Evolutionary conservation across 2,888 invertebrate species (phyloP), one percentile per base, ranked within the genome.

Genomic region (Lepeophtheirus nordmannii): DNA sequence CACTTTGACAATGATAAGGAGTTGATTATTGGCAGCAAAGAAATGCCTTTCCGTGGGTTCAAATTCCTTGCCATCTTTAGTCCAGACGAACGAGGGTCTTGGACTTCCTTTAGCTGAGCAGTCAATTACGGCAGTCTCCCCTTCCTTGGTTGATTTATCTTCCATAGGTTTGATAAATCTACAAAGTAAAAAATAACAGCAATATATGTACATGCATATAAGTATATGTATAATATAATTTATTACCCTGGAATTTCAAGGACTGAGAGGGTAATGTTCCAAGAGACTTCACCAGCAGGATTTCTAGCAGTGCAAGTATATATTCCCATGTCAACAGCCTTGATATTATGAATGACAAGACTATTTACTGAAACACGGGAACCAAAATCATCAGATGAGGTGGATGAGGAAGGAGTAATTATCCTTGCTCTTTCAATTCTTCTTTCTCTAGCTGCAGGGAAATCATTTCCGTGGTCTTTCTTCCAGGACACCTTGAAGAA

Each of bases 301-400:
- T 93, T 96, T 72, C 84, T 83, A 0, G 94, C 96, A 10, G 86
- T 90, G 76, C 94, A 96, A 63, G 89, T 91, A 74, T 96, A 96
- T 39, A 89, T 80, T 0, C 96, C 96, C 77, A 87, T 86, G 74
- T 96, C 96, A 41, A 83, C 82, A 0, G 85, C 82, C 75, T 89
- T 90, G 23, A 89, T 89, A 77, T 89, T 85, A n/a, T 89, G 82
- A 71, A 96, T 94, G 73, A 91, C 89, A 74, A 93, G 89, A 1
- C 87, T 84, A 75, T 92, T 89, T 74, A 94, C 93, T 0, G 89
- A 87, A 82, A 91, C 87, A 20, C 38, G 67, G 17, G 53, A 46
- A 46, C 53, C 8, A 17, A 46, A n/a, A n/a, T 46, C 53, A 41
- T 67, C 46, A 64, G 23, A 58, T 37, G n/a, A n/a, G 11, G n/a